Conservation (phyloP, 2,797 vertebrate genomes). For the Podarcis lilfordi region DNA sequence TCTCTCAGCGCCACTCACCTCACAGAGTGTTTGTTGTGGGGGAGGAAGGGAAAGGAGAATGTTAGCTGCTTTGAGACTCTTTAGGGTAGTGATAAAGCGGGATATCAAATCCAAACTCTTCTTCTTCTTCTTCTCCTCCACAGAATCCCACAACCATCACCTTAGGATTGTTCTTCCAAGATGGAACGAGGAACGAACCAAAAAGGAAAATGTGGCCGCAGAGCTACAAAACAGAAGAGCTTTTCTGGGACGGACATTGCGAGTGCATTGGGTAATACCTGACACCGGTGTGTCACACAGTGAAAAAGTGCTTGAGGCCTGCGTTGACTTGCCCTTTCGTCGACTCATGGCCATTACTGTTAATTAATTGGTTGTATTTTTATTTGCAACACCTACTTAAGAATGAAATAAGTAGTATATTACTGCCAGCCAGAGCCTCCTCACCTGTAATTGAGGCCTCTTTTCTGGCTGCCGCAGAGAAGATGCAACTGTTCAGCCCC, state of each 20-base stretch:
- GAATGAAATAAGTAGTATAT: not conserved
- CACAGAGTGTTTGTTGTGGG: too few species aligned
- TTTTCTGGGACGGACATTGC: not conserved
- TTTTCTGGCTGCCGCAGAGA: not conserved
- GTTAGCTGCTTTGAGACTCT: too few species aligned
- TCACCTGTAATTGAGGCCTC: not conserved
- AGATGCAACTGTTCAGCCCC: not conserved
- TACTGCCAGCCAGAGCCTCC: not conserved
- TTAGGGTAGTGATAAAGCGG: too few species aligned
- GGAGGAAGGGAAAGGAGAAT: too few species aligned
- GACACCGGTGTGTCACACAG: too few species aligned
- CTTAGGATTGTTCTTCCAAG: not conserved
- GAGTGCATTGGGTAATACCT: too few species aligned
- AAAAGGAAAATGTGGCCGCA: not conserved
- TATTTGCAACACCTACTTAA: not conserved
- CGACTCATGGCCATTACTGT: not conserved
- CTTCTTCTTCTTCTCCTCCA: too few species aligned
- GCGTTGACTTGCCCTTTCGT: not conserved
- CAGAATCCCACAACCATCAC: not conserved
- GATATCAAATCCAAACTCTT: too few species aligned
- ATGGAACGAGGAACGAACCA: not conserved
- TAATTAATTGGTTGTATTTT: not conserved
- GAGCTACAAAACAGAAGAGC: too few species aligned
- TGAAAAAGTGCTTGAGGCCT: not conserved
- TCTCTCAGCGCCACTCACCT: too few species aligned